A percentile compares a stretch with the other conserved stretches of the same genome.
phyloP scores from a whole-genome alignment of 2,888 invertebrate species.

The Crepidodera aurea region DNA sequence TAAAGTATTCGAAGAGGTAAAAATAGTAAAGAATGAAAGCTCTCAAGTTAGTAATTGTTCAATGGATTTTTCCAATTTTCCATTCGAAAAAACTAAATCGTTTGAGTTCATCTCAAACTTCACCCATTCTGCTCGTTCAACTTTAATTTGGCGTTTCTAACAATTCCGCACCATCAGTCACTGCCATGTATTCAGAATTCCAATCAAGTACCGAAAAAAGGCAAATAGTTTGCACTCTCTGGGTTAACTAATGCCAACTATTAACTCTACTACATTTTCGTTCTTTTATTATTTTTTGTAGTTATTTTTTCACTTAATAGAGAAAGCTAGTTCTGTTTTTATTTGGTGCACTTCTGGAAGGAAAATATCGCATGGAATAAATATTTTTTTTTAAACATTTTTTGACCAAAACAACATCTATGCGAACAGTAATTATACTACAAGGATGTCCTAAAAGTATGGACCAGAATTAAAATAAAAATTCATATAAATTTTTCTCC shows the following conservation, averaged over 20 bases:
- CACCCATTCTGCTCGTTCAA: constrained; percentile 19
- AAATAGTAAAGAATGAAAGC: background rate
- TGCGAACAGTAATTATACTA: too few species aligned
- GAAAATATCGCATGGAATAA: too few species aligned
- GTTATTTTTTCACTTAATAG: too few species aligned
- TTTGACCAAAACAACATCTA: too few species aligned
- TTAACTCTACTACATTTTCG: constrained; percentile 1
- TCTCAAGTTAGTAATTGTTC: background rate
- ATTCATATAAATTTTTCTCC: too few species aligned
- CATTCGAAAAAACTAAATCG: constrained; percentile 15
- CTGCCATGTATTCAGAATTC: constrained; percentile 28
- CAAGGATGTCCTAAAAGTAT: too few species aligned
- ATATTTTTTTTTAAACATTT: too few species aligned
- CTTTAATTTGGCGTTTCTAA: constrained; percentile 26
- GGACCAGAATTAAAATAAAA: too few species aligned
- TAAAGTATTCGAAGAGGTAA: background rate
- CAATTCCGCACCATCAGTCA: constrained; percentile 29
- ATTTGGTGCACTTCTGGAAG: too few species aligned
- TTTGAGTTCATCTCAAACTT: constrained; percentile 15
- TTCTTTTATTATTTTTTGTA: background rate
- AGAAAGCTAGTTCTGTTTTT: too few species aligned
- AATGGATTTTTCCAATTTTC: constrained; percentile 19
- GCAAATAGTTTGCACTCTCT: constrained; percentile 12
- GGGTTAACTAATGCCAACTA: constrained; percentile 11
- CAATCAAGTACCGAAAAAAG: constrained; percentile 25